phyloP scores from a whole-genome alignment of 2,113 vertebrate genomes.

The Elephas maximus region DNA sequence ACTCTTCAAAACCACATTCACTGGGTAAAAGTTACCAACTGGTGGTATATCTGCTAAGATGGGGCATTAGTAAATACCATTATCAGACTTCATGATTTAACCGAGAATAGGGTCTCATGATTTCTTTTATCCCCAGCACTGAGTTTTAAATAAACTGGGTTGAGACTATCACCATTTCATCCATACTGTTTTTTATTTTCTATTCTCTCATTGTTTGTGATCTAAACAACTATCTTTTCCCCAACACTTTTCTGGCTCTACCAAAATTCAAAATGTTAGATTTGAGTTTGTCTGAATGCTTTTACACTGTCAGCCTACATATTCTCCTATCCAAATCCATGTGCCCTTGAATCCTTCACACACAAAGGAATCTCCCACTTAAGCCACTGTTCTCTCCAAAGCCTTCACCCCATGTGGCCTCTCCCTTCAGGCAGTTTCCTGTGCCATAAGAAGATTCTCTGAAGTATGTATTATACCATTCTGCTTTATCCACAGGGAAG shows the following conservation, averaged over 20 bases:
- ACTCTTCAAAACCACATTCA: slow-evolving; percentile 63
- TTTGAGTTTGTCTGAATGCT: slow-evolving; percentile 29
- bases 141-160: slow-evolving; percentile 10
- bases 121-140: neutral
- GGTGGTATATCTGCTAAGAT: slow-evolving; percentile 60
- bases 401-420: neutral
- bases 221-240: slow-evolving; percentile 20
- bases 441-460: neutral
- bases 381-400: neutral
- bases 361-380: neutral
- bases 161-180: slow-evolving; percentile 19
- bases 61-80: slow-evolving; percentile 23
- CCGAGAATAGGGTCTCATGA: neutral
- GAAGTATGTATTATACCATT: neutral
- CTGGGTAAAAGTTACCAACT: slow-evolving; percentile 39
- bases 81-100: slow-evolving; percentile 56
- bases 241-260: neutral
- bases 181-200: slow-evolving; percentile 1
- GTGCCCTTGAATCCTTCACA: neutral
- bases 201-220: slow-evolving; percentile 14
- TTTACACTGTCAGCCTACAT: neutral
- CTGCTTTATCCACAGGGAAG: neutral
- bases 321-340: neutral
- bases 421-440: slow-evolving; percentile 30
- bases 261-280: slow-evolving; percentile 28